These are phyloP conservation scores for Drosophila kambysellisi DNA, from an alignment of 2,888 invertebrate species.

Conservation along the genomic window DNA sequence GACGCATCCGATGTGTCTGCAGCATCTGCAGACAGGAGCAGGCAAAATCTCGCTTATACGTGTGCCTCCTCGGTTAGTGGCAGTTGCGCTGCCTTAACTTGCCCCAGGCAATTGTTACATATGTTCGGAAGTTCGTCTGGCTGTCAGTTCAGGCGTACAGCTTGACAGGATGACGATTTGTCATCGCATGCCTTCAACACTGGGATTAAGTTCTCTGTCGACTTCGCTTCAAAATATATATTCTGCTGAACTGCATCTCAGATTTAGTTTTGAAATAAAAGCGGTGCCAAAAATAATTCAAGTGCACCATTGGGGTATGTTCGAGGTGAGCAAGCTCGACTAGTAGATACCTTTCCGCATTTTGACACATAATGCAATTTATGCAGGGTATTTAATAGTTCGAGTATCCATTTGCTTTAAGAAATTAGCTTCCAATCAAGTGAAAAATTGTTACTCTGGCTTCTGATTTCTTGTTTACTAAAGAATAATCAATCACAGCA, in stretches of 20 bases:
- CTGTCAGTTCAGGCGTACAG: conserved; percentile 29
- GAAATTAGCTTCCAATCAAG: conserved; percentile 30
- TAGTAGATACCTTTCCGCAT: background rate
- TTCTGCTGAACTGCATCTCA: conserved; percentile 37
- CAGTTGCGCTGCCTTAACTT: conserved; percentile 6
- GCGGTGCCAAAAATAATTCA: conserved; percentile 4
- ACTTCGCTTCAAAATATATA: conserved; percentile 7
- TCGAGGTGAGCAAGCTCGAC: background rate
- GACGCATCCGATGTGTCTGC: conserved; percentile 69
- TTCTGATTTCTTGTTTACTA: background rate
- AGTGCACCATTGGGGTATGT: background rate
- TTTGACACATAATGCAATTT: background rate
- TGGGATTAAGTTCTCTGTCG: conserved; percentile 70
- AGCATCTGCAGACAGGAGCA: conserved; percentile 65
- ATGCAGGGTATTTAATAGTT: background rate
- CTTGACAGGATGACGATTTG: conserved; percentile 76
- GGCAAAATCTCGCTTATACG: conserved; percentile 70
- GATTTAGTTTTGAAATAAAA: conserved; percentile 49
- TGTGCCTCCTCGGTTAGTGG: conserved; percentile 20
- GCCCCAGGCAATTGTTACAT: conserved; percentile 53
- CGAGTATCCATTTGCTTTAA: background rate
- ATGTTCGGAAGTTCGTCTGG: conserved; percentile 41
- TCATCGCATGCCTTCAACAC: conserved; percentile 76
- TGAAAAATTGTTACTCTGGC: conserved; percentile 14
- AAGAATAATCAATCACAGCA: background rate